phyloP scores from a whole-genome alignment of 2,113 vertebrate genomes.

The Nothoprocta pentlandii region DNA sequence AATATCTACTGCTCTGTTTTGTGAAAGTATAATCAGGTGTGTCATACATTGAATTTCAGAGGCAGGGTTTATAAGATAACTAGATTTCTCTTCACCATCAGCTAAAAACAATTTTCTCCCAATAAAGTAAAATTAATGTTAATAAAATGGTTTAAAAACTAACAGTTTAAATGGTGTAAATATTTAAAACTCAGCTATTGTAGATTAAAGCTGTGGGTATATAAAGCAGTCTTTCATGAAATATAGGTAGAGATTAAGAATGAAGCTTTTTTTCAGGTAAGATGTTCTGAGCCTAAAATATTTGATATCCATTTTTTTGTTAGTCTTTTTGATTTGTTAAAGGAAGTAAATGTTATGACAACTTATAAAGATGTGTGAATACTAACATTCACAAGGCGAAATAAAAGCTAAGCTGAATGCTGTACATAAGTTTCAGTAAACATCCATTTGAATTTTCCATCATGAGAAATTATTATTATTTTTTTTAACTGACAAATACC shows the following conservation, averaged over 20 bases:
- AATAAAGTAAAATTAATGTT: not conserved
- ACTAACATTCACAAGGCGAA: not conserved
- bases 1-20: constrained; percentile 2
- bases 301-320: not conserved
- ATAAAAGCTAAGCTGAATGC: not conserved
- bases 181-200: not conserved
- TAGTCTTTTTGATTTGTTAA: not conserved
- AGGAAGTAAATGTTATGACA: constrained; percentile 1
- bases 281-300: not conserved
- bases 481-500: not conserved
- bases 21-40: not conserved
- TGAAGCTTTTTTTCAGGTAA: not conserved
- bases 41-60: not conserved
- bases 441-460: not conserved
- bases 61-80: not conserved
- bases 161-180: not conserved
- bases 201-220: not conserved
- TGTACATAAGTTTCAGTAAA: not conserved
- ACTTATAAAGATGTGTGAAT: not conserved
- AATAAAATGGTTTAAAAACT: not conserved
- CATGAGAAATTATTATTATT: not conserved
- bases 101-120: not conserved
- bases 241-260: not conserved
- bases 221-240: not conserved
- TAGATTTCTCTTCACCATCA: not conserved